Base-by-base conservation (phyloP, 2,113 vertebrate species). In the Pelobates fuscus region DNA sequence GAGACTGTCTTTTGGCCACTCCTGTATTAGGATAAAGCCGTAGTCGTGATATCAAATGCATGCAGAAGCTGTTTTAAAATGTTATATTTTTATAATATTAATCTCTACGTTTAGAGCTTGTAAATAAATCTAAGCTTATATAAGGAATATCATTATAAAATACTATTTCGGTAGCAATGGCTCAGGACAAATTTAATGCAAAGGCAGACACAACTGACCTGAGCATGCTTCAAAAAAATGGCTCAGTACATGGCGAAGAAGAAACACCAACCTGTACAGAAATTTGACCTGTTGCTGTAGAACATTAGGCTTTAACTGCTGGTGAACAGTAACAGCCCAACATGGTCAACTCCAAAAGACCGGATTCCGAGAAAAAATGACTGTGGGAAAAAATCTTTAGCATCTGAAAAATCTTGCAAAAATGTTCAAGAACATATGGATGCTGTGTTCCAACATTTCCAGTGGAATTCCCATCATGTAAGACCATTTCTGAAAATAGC, bases 141-240 rank as follows among this genome's bases (percentile, higher is more conserved):
- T 78, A 85, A 93, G 94, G 95, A 96, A 96, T 96, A 98, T 96
- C 95, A 94, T 88, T 89, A 91, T 93, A 93, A 98, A 98, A 96
- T 97, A 98, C 95, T 87, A 79, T 89, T 88, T 86, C 88, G 89
- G 71, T 92, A 94, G 94, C 93, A 92, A 81, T 88, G 90, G 92
- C 94, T 89, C 89, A 86, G 88, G 91, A 91, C 92, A 96, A 94
- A 97, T 93, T 94, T 94, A 94, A 93, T 94, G 94, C 94, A 95
- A 95, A 98, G 95, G 94, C 94, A 98, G 91, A 96, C 91, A 92
- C 91, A 91, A 93, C 89, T 90, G 94, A 94, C 92, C 93, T 90
- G 91, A 92, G 91, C 93, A 92, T 90, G 91, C 90, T 91, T 89
- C 69, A 62, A 67, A 54, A 87, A 86, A 86, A 82, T 89, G 93